Evolutionary conservation across 2,113 vertebrate genomes (phyloP).

Genomic region (Halcyon malimbica): DNA sequence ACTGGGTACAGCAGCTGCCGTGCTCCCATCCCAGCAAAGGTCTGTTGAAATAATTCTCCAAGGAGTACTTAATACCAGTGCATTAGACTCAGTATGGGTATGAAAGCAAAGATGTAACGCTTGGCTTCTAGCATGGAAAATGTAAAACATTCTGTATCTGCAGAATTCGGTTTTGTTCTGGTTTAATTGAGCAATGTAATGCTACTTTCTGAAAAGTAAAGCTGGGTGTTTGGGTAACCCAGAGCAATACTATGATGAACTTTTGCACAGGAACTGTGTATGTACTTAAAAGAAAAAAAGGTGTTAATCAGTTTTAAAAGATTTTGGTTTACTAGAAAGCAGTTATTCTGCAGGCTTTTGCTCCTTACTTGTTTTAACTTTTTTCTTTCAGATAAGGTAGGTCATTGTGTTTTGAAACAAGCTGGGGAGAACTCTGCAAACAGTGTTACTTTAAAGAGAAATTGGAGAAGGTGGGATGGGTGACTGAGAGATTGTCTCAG

Average conservation of each 20-base stretch:
- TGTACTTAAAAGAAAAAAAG: background rate
- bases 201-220: background rate
- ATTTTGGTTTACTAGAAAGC: background rate
- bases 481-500: background rate
- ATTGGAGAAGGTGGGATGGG: conserved; percentile 10
- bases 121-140: conserved; percentile 1
- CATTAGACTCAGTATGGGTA: background rate
- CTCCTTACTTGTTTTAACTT: conserved; percentile 1
- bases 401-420: background rate
- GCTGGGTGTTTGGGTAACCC: background rate
- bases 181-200: background rate
- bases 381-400: conserved; percentile 3
- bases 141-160: background rate
- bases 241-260: background rate
- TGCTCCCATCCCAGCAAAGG: background rate
- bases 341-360: background rate
- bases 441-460: background rate
- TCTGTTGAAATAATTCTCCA: background rate
- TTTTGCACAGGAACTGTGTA: background rate
- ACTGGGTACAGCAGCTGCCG: background rate
- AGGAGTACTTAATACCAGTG: background rate
- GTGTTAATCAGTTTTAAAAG: background rate
- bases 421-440: background rate
- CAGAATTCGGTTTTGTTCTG: background rate
- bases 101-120: background rate